These are phyloP conservation scores for Emberiza fucata DNA, from an alignment of 2,113 vertebrate genomes.

Conservation along the genomic window DNA sequence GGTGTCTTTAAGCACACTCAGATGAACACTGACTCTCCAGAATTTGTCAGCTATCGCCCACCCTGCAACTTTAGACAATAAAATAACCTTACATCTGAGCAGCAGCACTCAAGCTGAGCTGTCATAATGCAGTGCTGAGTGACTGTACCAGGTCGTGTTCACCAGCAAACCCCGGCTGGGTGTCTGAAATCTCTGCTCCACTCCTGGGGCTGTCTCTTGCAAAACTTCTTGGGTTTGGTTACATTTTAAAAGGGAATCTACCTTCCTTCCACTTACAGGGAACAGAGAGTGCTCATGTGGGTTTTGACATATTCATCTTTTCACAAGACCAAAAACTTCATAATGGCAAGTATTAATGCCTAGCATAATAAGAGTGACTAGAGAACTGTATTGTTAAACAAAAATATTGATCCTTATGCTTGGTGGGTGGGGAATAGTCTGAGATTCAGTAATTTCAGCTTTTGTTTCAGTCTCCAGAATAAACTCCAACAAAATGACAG, in stretches of 20 bases:
- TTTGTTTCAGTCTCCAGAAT: background rate
- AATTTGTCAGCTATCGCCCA: background rate
- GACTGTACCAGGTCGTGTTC: background rate
- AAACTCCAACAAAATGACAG: background rate
- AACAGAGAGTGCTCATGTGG: background rate
- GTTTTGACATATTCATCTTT: background rate
- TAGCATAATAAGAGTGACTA: background rate
- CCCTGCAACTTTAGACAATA: background rate
- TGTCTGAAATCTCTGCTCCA: background rate
- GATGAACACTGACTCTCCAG: too few relatives aligned
- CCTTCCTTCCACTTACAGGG: background rate
- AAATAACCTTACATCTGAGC: background rate
- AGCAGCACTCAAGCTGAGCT: background rate
- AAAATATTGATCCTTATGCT: background rate
- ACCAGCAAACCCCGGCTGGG: background rate
- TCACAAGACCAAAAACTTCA: background rate
- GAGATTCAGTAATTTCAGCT: background rate
- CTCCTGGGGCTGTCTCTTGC: background rate
- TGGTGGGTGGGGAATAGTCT: background rate
- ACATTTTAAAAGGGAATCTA: background rate
- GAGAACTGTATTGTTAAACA: background rate
- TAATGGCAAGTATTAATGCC: background rate
- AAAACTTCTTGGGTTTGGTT: background rate
- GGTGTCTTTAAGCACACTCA: background rate
- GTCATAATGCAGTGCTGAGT: background rate